These are phyloP conservation scores for Cryptoleucopteryx plumbea DNA, from an alignment of 2,113 vertebrate species.

Conservation along the genomic window DNA sequence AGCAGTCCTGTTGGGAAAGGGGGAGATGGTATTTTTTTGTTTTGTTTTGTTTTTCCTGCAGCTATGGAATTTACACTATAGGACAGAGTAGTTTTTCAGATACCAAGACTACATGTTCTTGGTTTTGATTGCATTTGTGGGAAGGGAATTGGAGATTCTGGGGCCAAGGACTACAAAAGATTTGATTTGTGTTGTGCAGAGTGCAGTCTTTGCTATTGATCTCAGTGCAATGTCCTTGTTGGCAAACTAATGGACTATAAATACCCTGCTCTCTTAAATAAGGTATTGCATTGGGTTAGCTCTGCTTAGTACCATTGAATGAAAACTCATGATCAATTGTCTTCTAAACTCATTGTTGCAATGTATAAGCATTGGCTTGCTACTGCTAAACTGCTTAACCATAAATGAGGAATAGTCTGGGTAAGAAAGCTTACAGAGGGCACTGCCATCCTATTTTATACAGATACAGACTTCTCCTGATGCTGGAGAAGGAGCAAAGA, in stretches of 20 bases:
- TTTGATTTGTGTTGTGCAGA: not conserved
- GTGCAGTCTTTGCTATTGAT: not conserved
- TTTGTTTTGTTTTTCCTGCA: not conserved
- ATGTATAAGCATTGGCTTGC: not conserved
- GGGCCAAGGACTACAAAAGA: not conserved
- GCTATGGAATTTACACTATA: not conserved
- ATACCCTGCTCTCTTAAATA: not conserved
- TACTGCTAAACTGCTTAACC: not conserved
- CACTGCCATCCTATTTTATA: not conserved
- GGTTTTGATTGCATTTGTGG: not conserved
- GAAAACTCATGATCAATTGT: not conserved
- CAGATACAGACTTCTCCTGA: accelerated
- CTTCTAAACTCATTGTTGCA: not conserved
- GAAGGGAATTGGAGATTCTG: not conserved
- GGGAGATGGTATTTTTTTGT: accelerated
- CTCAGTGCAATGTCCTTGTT: not conserved
- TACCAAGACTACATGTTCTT: not conserved
- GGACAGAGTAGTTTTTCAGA: not conserved
- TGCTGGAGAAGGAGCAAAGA: not conserved
- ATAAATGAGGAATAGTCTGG: not conserved
- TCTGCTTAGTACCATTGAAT: not conserved
- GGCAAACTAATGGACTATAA: not conserved
- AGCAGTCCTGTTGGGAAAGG: not conserved
- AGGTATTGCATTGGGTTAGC: not conserved
- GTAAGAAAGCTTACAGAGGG: not conserved